A percentile compares a stretch with the other conserved stretches of the same genome.
Evolutionary conservation across 2,888 invertebrate genomes (phyloP).

Genomic region (Xanthia icteritia): DNA sequence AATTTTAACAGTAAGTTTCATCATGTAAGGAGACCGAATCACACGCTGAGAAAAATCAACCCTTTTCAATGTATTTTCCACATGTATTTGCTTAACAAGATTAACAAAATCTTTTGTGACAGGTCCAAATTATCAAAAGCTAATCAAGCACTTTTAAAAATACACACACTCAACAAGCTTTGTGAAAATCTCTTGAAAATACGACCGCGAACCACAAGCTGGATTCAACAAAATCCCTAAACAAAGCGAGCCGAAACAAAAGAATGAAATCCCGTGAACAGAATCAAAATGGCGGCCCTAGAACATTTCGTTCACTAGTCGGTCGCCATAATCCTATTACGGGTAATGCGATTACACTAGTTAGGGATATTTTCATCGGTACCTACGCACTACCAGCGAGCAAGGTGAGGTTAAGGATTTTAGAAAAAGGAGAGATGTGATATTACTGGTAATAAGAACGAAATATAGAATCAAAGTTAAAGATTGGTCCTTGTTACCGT

Average conservation of each 20-base stretch:
- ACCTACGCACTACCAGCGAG: constrained; percentile 17
- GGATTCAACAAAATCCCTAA: constrained; percentile 56
- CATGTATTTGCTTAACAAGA: too few relatives aligned
- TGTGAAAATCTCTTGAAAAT: constrained; percentile 47
- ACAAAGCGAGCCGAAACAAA: constrained; percentile 64
- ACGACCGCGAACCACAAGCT: constrained; percentile 47
- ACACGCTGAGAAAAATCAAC: not conserved
- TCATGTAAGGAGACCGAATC: not conserved
- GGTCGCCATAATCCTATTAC: constrained; percentile 65
- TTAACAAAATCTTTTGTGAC: not conserved
- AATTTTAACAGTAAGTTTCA: not conserved
- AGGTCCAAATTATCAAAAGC: constrained; percentile 10
- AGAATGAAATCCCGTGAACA: constrained; percentile 54
- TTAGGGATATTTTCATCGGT: constrained; percentile 61
- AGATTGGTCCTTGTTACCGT: not conserved
- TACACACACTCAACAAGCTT: constrained; percentile 34
- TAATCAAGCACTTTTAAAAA: constrained; percentile 38
- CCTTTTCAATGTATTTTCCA: too few relatives aligned
- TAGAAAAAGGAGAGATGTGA: constrained; percentile 23
- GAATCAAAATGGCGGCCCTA: constrained; percentile 54
- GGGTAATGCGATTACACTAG: constrained; percentile 64
- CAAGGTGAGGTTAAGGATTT: constrained; percentile 37
- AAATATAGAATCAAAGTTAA: not conserved
- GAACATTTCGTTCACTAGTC: constrained; percentile 61
- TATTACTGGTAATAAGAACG: not conserved